phyloP scores from a whole-genome alignment of 2,797 vertebrate genomes.

The Agapornis canus region DNA sequence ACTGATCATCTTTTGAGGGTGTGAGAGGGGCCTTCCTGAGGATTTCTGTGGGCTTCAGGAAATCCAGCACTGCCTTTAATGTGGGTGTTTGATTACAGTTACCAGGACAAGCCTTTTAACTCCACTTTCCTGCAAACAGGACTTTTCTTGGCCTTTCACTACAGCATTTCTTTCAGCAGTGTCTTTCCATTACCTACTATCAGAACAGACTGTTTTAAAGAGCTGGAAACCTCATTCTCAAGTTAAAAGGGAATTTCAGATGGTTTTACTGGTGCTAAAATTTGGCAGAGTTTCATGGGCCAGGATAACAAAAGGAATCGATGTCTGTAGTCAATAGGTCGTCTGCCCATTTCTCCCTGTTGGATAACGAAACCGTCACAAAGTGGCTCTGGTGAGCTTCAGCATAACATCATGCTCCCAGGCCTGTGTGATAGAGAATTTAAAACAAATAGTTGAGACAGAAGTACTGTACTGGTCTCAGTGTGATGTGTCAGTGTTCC shows the following conservation, averaged over 20 bases:
- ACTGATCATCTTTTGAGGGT: constrained; percentile 15
- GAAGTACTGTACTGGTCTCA: background rate
- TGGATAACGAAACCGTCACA: background rate
- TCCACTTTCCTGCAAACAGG: constrained; percentile 42
- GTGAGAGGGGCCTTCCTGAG: background rate
- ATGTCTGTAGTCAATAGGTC: constrained; percentile 43
- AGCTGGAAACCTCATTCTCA: constrained; percentile 21
- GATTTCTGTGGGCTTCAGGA: constrained; percentile 43
- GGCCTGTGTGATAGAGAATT: background rate
- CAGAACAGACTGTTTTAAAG: constrained; percentile 30
- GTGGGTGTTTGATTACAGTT: constrained; percentile 29
- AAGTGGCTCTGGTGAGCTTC: background rate
- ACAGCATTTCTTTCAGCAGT: constrained; percentile 22
- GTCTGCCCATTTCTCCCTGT: background rate
- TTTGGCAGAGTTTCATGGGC: constrained; percentile 52
- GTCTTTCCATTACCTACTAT: constrained; percentile 43
- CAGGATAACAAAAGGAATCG: constrained; percentile 33
- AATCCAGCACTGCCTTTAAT: constrained; percentile 36
- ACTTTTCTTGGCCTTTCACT: constrained; percentile 41
- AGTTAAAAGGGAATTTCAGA: constrained; percentile 41
- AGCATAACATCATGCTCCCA: background rate
- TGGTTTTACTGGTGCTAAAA: constrained; percentile 9
- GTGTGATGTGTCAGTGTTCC: background rate
- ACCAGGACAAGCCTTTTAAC: constrained; percentile 47
- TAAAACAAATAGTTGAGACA: background rate